Evolutionary conservation across 2,797 vertebrate species (phyloP).

Genomic region (Micropoecilia bifurca): DNA sequence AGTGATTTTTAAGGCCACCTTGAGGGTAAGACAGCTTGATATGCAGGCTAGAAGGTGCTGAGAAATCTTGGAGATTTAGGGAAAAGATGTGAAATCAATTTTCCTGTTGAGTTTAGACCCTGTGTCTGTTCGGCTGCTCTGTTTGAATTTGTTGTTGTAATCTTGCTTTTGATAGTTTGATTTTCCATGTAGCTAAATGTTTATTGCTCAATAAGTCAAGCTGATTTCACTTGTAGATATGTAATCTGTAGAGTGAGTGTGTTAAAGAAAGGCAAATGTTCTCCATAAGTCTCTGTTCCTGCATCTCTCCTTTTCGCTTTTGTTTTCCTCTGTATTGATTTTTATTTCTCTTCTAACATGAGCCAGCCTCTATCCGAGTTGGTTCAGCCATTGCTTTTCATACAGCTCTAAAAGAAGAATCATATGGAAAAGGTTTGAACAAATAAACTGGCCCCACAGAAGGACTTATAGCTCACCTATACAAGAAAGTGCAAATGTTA

Average conservation of each 20-base stretch:
- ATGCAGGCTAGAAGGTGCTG: conserved; percentile 44
- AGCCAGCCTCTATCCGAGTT: conserved; percentile 12
- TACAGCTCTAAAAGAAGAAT: conserved; percentile 10
- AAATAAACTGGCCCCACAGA: not conserved
- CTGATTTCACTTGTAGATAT: conserved; percentile 12
- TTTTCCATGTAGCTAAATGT: conserved; percentile 24
- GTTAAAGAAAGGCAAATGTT: conserved; percentile 5
- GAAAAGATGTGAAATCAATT: conserved; percentile 54
- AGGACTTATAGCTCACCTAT: conserved; percentile 1
- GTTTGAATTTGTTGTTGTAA: conserved; percentile 35
- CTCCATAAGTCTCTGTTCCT: conserved; percentile 5
- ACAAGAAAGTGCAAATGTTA: conserved; percentile 4
- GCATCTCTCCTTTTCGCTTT: conserved; percentile 15
- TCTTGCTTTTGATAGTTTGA: conserved; percentile 22
- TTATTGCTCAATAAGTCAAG: conserved; percentile 28
- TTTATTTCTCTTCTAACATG: conserved; percentile 23
- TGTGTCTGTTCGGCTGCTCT: conserved; percentile 17
- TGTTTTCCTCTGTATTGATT: conserved; percentile 30
- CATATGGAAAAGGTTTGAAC: conserved; percentile 13
- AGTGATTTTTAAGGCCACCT: conserved; percentile 67
- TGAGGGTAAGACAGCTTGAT: conserved; percentile 51
- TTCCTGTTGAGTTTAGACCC: conserved; percentile 19
- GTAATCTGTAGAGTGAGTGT: conserved; percentile 1
- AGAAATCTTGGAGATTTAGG: conserved; percentile 31
- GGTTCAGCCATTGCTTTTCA: conserved; percentile 15